Evolutionary conservation across 2,113 vertebrate genomes (phyloP).

Genomic region (Monopterus albus): DNA sequence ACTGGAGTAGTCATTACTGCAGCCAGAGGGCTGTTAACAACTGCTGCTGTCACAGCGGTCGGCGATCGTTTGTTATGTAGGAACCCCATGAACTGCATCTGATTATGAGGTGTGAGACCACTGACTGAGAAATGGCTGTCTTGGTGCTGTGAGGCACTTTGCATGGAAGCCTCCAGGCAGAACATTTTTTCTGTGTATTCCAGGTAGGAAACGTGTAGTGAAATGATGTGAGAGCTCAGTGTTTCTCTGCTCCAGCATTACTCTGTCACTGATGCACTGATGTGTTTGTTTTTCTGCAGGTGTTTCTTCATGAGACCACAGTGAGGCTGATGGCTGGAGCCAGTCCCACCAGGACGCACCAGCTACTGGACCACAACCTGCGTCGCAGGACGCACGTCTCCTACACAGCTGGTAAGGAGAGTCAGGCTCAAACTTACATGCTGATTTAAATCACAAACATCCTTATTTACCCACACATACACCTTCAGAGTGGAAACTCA

Average conservation of each 20-base stretch:
- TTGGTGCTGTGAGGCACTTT: neutral
- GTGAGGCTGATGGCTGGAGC: conserved; percentile 98
- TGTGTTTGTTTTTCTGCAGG: conserved; percentile 70
- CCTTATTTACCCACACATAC: neutral
- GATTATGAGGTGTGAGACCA: neutral
- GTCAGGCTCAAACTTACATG: neutral
- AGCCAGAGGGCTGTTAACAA: conserved; percentile 11
- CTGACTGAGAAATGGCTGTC: neutral
- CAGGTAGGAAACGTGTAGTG: neutral
- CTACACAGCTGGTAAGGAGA: conserved; percentile 64
- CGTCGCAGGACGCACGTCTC: conserved; percentile 81
- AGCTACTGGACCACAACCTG: conserved; percentile 95
- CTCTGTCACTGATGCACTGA: neutral
- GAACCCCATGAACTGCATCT: neutral
- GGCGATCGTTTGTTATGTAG: conserved; percentile 9
- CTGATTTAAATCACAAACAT: neutral
- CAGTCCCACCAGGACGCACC: conserved; percentile 97
- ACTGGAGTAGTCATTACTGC: conserved; percentile 1
- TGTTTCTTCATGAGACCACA: conserved; percentile 97
- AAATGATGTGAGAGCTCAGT: neutral
- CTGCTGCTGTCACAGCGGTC: conserved; percentile 1
- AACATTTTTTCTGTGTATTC: neutral
- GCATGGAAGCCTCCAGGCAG: neutral
- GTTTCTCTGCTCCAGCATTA: neutral
- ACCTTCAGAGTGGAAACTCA: conserved; percentile 8